Conservation (phyloP, 2,888 invertebrate species). For the Mylabris sibirica region DNA sequence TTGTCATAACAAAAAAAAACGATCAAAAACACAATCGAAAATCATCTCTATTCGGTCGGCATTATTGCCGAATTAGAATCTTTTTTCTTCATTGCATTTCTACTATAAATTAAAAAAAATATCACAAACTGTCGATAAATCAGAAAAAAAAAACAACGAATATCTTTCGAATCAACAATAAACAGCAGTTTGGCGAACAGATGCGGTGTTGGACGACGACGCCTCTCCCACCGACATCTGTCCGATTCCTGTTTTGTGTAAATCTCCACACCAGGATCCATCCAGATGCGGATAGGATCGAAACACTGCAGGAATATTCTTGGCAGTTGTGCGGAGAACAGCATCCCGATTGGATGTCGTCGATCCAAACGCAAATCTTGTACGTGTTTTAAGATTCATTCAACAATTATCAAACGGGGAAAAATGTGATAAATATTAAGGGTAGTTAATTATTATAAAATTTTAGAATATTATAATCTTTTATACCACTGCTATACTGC, state of each 20-base stretch:
- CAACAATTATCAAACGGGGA: background rate
- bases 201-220: background rate
- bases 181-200: constrained; percentile 6
- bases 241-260: constrained; percentile 16
- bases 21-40: background rate
- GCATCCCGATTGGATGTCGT: constrained; percentile 18
- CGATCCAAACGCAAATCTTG: background rate
- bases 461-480: background rate
- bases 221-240: constrained; percentile 1
- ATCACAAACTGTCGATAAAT: background rate
- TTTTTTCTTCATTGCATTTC: background rate
- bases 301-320: constrained; percentile 36
- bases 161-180: background rate
- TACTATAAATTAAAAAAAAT: background rate
- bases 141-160: constrained; percentile 4
- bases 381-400: background rate
- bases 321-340: constrained; percentile 41
- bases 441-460: background rate
- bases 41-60: too few species aligned
- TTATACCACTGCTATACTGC: background rate
- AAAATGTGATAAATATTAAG: background rate
- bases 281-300: constrained; percentile 32
- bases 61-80: background rate
- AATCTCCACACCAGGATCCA: constrained; percentile 28
- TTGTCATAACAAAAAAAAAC: background rate